These are phyloP conservation scores for Calidris pugnax DNA, from an alignment of 2,113 vertebrate genomes.

Conservation along the genomic window DNA sequence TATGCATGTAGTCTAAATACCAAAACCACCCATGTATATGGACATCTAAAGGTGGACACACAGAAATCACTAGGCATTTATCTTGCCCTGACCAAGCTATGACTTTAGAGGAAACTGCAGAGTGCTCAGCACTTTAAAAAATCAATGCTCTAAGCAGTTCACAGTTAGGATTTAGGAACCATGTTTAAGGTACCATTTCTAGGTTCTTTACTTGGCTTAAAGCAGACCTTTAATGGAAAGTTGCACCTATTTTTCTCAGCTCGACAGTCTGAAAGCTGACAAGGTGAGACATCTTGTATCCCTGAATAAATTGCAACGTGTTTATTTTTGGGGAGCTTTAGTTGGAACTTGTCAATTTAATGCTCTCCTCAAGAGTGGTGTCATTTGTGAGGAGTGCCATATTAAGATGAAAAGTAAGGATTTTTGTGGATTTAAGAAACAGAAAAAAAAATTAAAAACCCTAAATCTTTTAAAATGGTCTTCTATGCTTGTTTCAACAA, in stretches of 20 bases:
- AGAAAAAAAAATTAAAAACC: neutral
- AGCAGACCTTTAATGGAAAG: slow-evolving; percentile 23
- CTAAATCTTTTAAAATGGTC: neutral
- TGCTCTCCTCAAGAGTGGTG: neutral
- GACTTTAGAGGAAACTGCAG: neutral
- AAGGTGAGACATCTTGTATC: neutral
- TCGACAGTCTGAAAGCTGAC: neutral
- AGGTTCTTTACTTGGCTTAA: neutral
- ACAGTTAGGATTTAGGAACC: neutral
- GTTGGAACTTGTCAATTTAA: neutral
- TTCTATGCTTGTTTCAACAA: neutral
- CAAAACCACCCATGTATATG: neutral
- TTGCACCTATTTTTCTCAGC: slow-evolving; percentile 8
- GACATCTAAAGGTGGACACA: neutral
- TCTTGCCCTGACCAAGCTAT: neutral
- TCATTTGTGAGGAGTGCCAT: neutral
- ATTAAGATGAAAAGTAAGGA: neutral
- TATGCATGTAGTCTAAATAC: neutral
- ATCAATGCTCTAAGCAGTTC: neutral
- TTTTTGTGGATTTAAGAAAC: neutral
- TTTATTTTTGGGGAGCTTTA: neutral
- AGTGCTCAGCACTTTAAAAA: neutral
- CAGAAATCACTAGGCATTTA: neutral
- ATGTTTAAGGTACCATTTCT: neutral
- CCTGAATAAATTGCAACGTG: neutral